Evolutionary conservation across 2,113 vertebrate species (phyloP), one percentile per base, ranked within the genome.

Genomic region (Calidris pugnax): DNA sequence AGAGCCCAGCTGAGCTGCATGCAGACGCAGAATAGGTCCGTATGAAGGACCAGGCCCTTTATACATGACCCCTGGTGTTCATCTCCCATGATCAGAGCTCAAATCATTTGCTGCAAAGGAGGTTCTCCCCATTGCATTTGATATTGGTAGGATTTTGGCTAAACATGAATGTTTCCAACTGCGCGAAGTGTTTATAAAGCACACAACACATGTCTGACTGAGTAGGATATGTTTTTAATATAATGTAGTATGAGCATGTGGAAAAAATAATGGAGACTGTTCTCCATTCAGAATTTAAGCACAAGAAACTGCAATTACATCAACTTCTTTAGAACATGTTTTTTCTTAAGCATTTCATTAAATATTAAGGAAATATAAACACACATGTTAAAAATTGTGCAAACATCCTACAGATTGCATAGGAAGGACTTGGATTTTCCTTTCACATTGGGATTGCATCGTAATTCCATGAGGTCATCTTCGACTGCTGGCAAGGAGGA

Each of bases 271-370:
- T 85, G 91, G 79, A 85, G 60, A 33, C 33, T 63, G 67, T 87
- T 90, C 93, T 94, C 72, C 90, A 93, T 97, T 96, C 95, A 96
- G 93, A 97, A 95, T 90, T 90, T 73, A 85, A 79, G 53, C 81
- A 89, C 83, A 96, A 83, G 75, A 94, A 96, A 87, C 62, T 81
- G 68, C 66, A 95, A 86, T 90, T 85, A 32, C 53, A 93, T 79
- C 95, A 94, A 95, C 95, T 95, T 92, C 98, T 97, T 98, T 87
- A 95, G 89, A 98, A 87, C n/a, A 45, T 77, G 53, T 80, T 95
- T 97, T 75, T 84, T 77, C 73, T 94, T 77, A 88, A 94, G 48
- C 41, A 41, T 93, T 97, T 93, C 68, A 82, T 94, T 79, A 89
- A 97, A 95, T 77, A 82, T 45, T 64, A 93, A 88, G 69, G 55